Percentiles rank a stretch among this genome's conserved stretches.
Conservation (phyloP, 2,113 vertebrate genomes). For the Semicossyphus pulcher region DNA sequence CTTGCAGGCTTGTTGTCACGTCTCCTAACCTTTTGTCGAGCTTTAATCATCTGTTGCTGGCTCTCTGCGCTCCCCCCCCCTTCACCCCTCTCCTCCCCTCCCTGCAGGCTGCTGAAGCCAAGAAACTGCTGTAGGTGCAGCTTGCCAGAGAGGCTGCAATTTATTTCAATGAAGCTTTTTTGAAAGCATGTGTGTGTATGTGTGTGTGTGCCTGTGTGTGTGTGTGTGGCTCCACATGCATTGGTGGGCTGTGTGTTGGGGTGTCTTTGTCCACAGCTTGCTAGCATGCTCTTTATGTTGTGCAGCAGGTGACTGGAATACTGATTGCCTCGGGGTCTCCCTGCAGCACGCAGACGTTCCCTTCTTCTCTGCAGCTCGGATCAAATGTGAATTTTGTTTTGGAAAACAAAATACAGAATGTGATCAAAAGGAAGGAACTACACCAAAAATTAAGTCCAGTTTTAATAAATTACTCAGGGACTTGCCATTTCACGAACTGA, state of each 20-base stretch:
- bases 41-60: conserved; percentile 76
- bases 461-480: conserved; percentile 1
- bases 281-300: conserved; percentile 75
- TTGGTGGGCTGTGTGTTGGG: conserved; percentile 42
- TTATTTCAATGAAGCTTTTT: conserved; percentile 77
- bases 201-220: conserved; percentile 25
- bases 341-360: conserved; percentile 26
- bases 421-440: conserved; percentile 6
- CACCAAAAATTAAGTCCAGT: background rate
- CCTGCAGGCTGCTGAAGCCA: conserved; percentile 2
- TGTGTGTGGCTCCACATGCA: conserved; percentile 31
- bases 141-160: conserved; percentile 65
- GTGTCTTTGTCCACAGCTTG: conserved; percentile 64
- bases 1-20: conserved; percentile 73
- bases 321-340: conserved; percentile 71
- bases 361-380: conserved; percentile 26
- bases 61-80: background rate
- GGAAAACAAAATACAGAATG: conserved; percentile 15
- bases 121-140: conserved; percentile 74
- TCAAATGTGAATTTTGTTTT: conserved; percentile 52
- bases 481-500: background rate
- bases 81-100: background rate
- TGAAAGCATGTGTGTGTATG: conserved; percentile 44
- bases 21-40: conserved; percentile 71
- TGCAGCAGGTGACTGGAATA: conserved; percentile 81